Evolutionary conservation across 2,888 invertebrate genomes (phyloP), one percentile per base, ranked within the genome.

Genomic region (Sphaerophoria taeniata): DNA sequence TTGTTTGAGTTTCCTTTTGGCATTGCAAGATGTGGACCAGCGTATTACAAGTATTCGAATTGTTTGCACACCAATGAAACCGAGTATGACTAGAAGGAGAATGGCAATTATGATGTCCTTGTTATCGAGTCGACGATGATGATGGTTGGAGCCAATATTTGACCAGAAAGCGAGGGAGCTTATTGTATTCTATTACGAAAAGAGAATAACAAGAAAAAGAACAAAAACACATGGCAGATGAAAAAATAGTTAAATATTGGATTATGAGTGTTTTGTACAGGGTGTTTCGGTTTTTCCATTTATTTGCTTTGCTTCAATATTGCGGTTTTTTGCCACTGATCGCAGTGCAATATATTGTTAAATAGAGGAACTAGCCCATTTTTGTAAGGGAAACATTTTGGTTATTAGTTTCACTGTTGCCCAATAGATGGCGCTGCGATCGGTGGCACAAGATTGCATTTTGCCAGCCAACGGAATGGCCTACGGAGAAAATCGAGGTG

Each of bases 51-150:
- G n/a, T 5, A 72, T 63, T 34, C 56, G 56, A 2, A 56, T 6
- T 6, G 16, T 33, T 16, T 72, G 69, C n/a, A 85, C 69, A 4
- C 39, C 6, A 6, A 80, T 14, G 67, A 92, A 92, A 0, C 90
- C 90, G 11, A 91, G 43, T 0, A 90, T 89, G 43, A 92, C 90
- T 24, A 90, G 90, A 16, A 88, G 89, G 39, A 91, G 82, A 87
- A 92, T 88, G 91, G 92, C 92, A 12, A 92, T 90, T 11, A 92
- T 89, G 3, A 91, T 89, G 3, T 91, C 91, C 39, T 91, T 90
- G 0, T 91, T 91, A 79, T 92, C 92, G 39, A 91, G 90, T 39
- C 89, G 39, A 0, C 34, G 89, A 87, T 91, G 90, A 1, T 89
- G 39, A 0, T 47, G 89, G 87, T 91, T 90, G 1, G 89, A 87